Base-by-base conservation (phyloP, 2,888 invertebrate species). In the Heliconius ethilla region DNA sequence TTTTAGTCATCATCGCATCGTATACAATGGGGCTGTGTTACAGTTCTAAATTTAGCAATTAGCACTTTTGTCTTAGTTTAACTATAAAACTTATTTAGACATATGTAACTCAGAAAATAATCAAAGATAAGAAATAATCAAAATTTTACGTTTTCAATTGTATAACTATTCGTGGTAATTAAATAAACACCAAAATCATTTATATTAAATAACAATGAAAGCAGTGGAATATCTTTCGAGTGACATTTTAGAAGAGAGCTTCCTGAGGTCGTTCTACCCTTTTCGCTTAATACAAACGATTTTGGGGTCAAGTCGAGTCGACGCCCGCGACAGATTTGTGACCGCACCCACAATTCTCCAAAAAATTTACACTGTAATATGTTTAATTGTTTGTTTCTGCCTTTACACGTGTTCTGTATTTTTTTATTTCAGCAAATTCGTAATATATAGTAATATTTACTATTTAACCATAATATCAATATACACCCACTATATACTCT, bases 21-120 rank as follows among this genome's bases (percentile, higher is more conserved):
- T 92, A 92, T 76, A 90, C 90, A 3, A 86, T 91, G 22, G 74
- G 40, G 87, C 91, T 37, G 82, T 92, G 7, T 77, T 91, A 59
- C 91, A 92, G 80, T 89, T 91, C 75, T 37, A 66, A 55, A 55
- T 40, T 74, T 27, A 74, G 13, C 9, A 45, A 74, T 18, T 74
- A 74, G 27, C 2, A 40, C 9, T 15, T 51, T 51, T 27, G 9
- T 29, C 27, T 2, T 18, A 27, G 18, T 27, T 15, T 63, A 7
- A 51, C 51, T 51, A 51, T 3, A 3, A 51, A 51, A 18, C 7
- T 6, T 51, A 51, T 51, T 51, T 18, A 51, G 51, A 51, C 51
- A 18, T 62, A 25, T 9, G 0, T 33, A 33, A 33, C 33, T 33
- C 33, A 33, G 9, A 33, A 33, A 33, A 33, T 33, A 33, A 33